Percentiles rank a stretch among this genome's conserved stretches.
Evolutionary conservation across 2,113 vertebrate genomes (phyloP).

Genomic region (Balaenoptera acutorostrata): DNA sequence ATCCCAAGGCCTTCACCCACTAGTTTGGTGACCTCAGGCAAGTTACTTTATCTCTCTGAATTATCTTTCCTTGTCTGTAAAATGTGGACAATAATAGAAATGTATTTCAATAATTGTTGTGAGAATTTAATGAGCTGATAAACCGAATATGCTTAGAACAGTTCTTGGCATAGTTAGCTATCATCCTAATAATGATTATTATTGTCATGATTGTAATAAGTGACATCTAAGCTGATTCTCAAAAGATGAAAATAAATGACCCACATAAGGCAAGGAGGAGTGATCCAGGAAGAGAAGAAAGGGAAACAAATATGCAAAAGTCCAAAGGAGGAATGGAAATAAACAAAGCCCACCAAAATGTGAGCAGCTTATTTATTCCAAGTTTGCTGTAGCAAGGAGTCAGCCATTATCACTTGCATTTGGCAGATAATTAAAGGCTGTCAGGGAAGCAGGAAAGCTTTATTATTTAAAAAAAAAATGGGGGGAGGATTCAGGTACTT

Average conservation of each 20-base stretch:
- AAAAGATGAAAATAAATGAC: background rate
- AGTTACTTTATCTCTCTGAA: background rate
- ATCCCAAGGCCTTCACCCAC: background rate
- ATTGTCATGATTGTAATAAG: background rate
- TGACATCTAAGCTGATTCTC: background rate
- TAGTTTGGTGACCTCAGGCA: background rate
- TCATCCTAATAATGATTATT: constrained; percentile 30
- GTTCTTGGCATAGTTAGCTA: background rate
- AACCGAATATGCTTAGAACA: background rate
- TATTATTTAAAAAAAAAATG: background rate
- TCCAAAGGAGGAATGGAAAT: background rate
- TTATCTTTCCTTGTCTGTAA: background rate
- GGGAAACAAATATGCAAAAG: background rate
- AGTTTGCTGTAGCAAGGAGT: background rate
- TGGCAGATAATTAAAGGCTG: background rate
- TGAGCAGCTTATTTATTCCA: background rate
- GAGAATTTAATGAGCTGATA: background rate
- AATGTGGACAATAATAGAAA: background rate
- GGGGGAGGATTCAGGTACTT: background rate
- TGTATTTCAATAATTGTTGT: background rate
- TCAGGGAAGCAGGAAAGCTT: background rate
- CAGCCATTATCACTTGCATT: background rate
- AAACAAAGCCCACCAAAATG: background rate
- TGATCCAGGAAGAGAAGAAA: background rate
- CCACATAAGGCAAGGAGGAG: background rate